A percentile compares a stretch with the other conserved stretches of the same genome.
These are phyloP conservation scores for Crotophaga sulcirostris DNA, from an alignment of 2,113 vertebrate species.

Conservation along the genomic window DNA sequence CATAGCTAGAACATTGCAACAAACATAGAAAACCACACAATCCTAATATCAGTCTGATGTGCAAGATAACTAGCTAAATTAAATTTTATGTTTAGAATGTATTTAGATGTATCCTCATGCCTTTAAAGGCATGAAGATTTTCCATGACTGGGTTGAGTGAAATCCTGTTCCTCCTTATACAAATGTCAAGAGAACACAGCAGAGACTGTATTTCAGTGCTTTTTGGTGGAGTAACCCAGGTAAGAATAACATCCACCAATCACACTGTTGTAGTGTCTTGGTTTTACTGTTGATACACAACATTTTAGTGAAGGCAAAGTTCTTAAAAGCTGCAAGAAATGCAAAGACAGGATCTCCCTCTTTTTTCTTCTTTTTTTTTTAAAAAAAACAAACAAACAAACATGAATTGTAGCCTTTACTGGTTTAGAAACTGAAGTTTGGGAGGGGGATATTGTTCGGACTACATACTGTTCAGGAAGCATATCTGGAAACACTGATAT, in stretches of 20 bases:
- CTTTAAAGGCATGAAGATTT: neutral
- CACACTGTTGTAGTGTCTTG: neutral
- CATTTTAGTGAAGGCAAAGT: neutral
- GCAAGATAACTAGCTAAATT: neutral
- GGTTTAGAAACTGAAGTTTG: neutral
- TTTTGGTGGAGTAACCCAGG: neutral
- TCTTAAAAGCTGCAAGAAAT: neutral
- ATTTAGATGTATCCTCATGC: no score
- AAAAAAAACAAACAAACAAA: no score
- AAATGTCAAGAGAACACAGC: neutral
- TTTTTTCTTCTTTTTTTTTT: no score
- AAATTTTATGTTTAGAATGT: neutral
- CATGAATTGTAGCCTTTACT: neutral
- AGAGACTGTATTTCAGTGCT: neutral
- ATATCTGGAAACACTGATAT: neutral
- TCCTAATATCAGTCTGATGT: neutral
- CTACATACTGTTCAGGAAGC: neutral
- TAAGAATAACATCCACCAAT: neutral
- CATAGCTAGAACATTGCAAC: neutral
- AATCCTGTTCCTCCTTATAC: neutral
- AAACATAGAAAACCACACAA: neutral
- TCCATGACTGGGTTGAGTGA: neutral
- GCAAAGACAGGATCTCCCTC: neutral
- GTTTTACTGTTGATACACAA: neutral
- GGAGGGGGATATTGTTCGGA: neutral